Conservation (phyloP, 2,797 vertebrate genomes). For the Mormyrus hasselquistii region DNA sequence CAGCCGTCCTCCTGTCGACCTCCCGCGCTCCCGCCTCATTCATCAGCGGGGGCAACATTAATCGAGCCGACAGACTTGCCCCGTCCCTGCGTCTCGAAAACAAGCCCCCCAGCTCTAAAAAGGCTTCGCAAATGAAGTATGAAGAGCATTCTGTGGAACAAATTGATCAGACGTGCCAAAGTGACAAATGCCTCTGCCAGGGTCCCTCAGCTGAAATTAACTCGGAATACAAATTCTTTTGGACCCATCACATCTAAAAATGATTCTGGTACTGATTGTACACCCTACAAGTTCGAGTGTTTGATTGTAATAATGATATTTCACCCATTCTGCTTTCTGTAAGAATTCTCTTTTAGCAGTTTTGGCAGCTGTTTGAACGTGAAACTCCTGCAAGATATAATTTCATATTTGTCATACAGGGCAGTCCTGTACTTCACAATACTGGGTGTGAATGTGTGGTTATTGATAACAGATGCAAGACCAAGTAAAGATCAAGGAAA, state of each 20-base stretch:
- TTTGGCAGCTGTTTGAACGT: background rate
- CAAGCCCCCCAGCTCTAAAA: background rate
- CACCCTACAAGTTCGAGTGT: background rate
- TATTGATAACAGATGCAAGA: background rate
- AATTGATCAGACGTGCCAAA: background rate
- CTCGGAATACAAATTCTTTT: background rate
- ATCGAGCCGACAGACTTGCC: constrained; percentile 8
- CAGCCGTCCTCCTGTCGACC: background rate
- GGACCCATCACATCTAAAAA: background rate
- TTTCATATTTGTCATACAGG: background rate
- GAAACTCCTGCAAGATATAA: background rate
- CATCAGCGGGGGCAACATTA: background rate
- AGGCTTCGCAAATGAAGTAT: background rate
- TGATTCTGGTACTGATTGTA: background rate
- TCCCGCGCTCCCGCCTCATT: background rate
- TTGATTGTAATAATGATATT: background rate
- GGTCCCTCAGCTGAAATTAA: background rate
- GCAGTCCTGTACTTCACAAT: background rate
- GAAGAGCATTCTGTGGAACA: constrained; percentile 1
- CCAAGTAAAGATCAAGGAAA: background rate
- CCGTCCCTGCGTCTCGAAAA: background rate
- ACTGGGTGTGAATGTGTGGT: background rate
- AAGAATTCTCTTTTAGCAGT: background rate
- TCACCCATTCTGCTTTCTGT: background rate
- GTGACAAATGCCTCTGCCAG: background rate